Percentiles rank a stretch among this genome's conserved stretches.
These are phyloP conservation scores for Sipha flava DNA, from an alignment of 1,140 invertebrate genomes.

Conservation along the genomic window DNA sequence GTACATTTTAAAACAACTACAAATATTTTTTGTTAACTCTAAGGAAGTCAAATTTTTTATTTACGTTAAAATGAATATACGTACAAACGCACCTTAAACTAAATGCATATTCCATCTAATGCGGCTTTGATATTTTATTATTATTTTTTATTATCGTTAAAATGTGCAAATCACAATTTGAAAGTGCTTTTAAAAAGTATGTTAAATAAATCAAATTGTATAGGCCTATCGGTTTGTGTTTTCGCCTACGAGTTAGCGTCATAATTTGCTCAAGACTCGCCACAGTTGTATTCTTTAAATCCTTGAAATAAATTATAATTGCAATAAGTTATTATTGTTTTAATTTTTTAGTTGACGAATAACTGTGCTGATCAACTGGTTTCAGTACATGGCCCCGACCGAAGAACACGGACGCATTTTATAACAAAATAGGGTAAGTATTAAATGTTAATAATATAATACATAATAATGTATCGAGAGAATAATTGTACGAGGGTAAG, in stretches of 20 bases:
- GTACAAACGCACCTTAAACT: background rate
- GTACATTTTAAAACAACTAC: conserved; percentile 15
- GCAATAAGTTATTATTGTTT: too few species aligned
- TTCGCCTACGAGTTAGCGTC: too few species aligned
- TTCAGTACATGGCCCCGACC: too few species aligned
- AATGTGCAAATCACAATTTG: conserved; percentile 22
- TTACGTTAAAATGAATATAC: background rate
- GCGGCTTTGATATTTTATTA: background rate
- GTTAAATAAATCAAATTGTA: background rate
- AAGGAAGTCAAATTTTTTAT: conserved; percentile 14
- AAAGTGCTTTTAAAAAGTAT: conserved; percentile 25
- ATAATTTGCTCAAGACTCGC: background rate
- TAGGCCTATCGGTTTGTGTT: background rate
- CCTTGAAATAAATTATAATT: too few species aligned
- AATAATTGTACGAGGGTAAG: too few species aligned
- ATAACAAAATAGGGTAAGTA: too few species aligned
- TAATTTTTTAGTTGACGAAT: too few species aligned
- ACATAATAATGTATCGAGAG: too few species aligned
- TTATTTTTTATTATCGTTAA: background rate
- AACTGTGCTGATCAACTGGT: too few species aligned
- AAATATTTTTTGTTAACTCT: background rate
- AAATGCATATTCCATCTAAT: background rate
- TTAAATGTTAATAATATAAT: too few species aligned
- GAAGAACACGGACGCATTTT: too few species aligned
- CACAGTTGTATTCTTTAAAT: too few species aligned